Evolutionary conservation across 2,888 invertebrate species (phyloP).

Genomic region (Leptothorax acervorum): DNA sequence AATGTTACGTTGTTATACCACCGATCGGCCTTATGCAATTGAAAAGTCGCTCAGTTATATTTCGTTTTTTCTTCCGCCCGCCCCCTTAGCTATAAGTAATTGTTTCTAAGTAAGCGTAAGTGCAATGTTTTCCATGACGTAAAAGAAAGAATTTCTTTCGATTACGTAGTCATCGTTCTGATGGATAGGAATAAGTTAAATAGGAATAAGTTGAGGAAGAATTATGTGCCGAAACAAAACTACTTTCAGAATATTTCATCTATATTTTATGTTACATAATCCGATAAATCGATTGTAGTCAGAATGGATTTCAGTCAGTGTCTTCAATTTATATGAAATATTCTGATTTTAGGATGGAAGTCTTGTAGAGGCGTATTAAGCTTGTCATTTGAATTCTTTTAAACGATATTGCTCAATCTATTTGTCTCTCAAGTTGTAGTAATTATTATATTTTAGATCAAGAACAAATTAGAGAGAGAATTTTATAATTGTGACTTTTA

Average conservation of each 20-base stretch:
- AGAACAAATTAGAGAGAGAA: neutral
- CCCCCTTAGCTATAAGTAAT: neutral
- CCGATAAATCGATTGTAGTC: neutral
- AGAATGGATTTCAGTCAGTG: neutral
- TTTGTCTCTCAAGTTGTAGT: neutral
- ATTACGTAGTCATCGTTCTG: neutral
- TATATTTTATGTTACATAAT: neutral
- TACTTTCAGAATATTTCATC: neutral
- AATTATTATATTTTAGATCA: neutral
- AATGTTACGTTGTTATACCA: conserved; percentile 19
- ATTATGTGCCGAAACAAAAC: neutral
- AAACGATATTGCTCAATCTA: neutral
- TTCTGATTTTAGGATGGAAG: neutral
- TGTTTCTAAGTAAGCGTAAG: neutral
- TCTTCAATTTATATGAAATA: neutral
- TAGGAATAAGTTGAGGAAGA: neutral
- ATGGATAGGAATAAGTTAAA: neutral
- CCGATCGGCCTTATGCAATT: conserved; percentile 18
- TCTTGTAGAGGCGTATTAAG: neutral
- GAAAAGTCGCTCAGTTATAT: conserved; percentile 17
- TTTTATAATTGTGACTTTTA: neutral
- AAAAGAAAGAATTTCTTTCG: conserved; percentile 1
- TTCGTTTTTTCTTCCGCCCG: neutral
- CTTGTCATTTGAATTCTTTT: neutral
- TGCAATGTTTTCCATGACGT: neutral